phyloP scores from a whole-genome alignment of 2,888 invertebrate species.

The Oasisia sp. region DNA sequence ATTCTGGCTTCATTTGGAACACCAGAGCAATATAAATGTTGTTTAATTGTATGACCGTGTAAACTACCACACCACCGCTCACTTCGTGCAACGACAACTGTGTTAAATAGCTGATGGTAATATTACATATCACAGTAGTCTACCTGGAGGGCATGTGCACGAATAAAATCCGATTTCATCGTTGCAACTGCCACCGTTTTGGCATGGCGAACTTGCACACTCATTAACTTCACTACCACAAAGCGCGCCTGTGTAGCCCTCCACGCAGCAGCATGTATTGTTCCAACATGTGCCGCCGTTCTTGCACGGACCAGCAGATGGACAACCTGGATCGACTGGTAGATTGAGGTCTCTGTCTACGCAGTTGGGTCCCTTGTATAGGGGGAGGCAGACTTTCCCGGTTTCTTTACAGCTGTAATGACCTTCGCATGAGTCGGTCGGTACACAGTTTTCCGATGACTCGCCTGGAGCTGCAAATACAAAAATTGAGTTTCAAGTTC shows the following conservation, averaged over 20 bases:
- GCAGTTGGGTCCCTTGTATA: background rate
- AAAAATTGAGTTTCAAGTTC: too few relatives aligned
- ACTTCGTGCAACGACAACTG: too few relatives aligned
- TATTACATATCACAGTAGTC: background rate
- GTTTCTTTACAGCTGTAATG: background rate
- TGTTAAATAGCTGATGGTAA: too few relatives aligned
- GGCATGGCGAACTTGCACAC: background rate
- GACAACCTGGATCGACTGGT: background rate
- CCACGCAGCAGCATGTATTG: background rate
- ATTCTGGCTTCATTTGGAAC: too few relatives aligned
- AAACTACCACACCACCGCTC: too few relatives aligned
- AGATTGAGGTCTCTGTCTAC: background rate
- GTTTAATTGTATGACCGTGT: too few relatives aligned
- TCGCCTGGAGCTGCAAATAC: too few relatives aligned
- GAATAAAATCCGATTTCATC: background rate
- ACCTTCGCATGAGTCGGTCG: background rate
- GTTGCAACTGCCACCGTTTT: background rate
- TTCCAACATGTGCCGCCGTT: slow-evolving; percentile 20
- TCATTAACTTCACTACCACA: background rate
- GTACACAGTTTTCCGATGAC: background rate
- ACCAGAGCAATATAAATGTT: too few relatives aligned
- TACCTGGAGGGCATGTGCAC: background rate
- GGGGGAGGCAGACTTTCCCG: background rate
- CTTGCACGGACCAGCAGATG: background rate
- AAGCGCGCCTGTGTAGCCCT: background rate